A percentile compares a stretch with the other conserved stretches of the same genome.
These are phyloP conservation scores for Saguinus imperator DNA, from an alignment of 2,113 vertebrate genomes.

Conservation along the genomic window DNA sequence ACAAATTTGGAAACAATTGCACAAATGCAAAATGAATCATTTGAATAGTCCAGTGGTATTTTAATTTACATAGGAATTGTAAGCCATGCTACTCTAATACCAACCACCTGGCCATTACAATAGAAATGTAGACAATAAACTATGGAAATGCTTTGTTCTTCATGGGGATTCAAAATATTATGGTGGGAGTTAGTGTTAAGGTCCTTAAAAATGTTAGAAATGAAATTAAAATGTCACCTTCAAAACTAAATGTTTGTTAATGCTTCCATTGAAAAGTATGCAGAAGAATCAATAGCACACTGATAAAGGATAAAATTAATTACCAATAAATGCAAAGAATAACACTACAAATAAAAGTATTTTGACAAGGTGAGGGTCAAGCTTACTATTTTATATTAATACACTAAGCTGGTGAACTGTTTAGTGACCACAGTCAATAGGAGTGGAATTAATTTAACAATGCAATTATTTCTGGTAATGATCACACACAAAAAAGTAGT, in stretches of 20 bases:
- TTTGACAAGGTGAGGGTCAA: constrained; percentile 56
- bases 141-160: background rate
- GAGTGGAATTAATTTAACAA: constrained; percentile 38
- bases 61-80: background rate
- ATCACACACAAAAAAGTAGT: background rate
- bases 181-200: background rate
- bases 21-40: constrained; percentile 28
- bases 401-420: constrained; percentile 33
- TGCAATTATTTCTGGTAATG: background rate
- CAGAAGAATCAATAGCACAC: constrained; percentile 54
- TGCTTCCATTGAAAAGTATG: constrained; percentile 5
- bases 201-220: constrained; percentile 34
- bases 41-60: background rate
- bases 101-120: background rate
- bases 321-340: constrained; percentile 12
- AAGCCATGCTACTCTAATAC: background rate
- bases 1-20: background rate
- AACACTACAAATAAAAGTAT: constrained; percentile 15
- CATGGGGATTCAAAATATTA: constrained; percentile 19
- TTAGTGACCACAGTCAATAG: background rate
- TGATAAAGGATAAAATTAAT: constrained; percentile 44
- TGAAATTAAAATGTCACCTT: constrained; percentile 57
- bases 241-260: constrained; percentile 43
- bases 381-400: constrained; percentile 43
- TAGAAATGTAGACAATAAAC: background rate